A percentile compares a stretch with the other conserved stretches of the same genome.
These are phyloP conservation scores for Thera britannica DNA, from an alignment of 2,888 invertebrate species.

Conservation along the genomic window DNA sequence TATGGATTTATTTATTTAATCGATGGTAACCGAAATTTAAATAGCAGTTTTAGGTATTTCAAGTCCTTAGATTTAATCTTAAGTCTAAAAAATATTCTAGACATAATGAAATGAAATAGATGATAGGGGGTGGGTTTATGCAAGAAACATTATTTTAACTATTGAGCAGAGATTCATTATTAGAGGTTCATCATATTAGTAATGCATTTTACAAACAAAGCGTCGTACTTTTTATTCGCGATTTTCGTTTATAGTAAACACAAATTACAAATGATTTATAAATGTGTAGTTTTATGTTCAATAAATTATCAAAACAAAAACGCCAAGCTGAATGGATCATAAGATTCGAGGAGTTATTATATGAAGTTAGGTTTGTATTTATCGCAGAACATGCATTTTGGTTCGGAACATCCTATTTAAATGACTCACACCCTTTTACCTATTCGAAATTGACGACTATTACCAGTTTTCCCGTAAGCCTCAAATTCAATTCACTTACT, in stretches of 20 bases:
- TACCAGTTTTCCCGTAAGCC: no score
- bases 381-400: background rate
- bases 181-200: slow-evolving; percentile 19
- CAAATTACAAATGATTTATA: background rate
- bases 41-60: slow-evolving; percentile 17
- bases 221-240: background rate
- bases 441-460: no score
- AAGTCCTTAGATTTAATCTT: slow-evolving; percentile 35
- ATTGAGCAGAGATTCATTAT: slow-evolving; percentile 73
- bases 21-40: slow-evolving; percentile 27
- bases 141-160: slow-evolving; percentile 48
- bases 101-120: slow-evolving; percentile 38
- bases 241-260: slow-evolving; percentile 3
- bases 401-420: background rate
- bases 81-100: slow-evolving; percentile 40
- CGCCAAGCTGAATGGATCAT: slow-evolving; percentile 37
- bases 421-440: no score
- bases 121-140: slow-evolving; percentile 79
- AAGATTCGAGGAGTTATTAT: slow-evolving; percentile 54
- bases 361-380: background rate
- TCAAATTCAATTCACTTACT: no score
- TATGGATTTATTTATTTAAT: slow-evolving; percentile 37
- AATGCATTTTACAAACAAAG: background rate
- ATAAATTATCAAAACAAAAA: slow-evolving; percentile 15
- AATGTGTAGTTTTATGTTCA: slow-evolving; percentile 8